Evolutionary conservation across 2,113 vertebrate genomes (phyloP), one percentile per base, ranked within the genome.

Genomic region (Channa argus): DNA sequence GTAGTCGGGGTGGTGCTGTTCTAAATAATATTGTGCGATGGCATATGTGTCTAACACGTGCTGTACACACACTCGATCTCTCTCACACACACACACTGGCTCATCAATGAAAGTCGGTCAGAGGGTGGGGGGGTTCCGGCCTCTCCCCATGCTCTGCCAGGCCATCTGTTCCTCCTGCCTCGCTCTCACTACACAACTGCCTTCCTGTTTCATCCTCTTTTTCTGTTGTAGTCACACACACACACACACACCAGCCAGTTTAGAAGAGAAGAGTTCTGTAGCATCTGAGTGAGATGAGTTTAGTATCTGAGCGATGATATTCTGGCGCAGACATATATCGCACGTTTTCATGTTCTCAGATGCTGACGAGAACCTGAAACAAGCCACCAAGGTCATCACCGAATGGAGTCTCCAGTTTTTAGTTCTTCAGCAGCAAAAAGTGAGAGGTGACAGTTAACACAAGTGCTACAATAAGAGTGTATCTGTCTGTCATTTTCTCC

Each of bases 141-240:
- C 88, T 84, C 85, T 84, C 85, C 82, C 81, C 84, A 63, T 80
- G 81, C 72, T 88, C 86, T 88, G 78, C 84, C 86, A 78, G 69
- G 62, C 92, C 89, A 91, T 92, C 91, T 91, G 90, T 88, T 91
- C 84, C 55, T 77, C 69, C 71, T 80, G 79, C 79, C 65, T 80
- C 58, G 64, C 66, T 88, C 80, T 86, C 84, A 83, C 79, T 14
- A 78, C 78, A 83, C 89, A 86, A 88, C 90, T 80, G 82, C 80
- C 86, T 86, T 81, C 83, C 87, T 85, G 74, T 85, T 91, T 83
- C 86, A 88, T 86, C 80, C 80, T 87, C 73, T 1, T 52, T 83
- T 81, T 82, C 84, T 78, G 65, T 60, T 63, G 65, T 24, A 45
- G 12, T 9, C 53, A 33, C 63, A 75, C 60, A 39, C 41, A 45